Evolutionary conservation across 2,888 invertebrate species (phyloP).

Genomic region (Ophion costatus): DNA sequence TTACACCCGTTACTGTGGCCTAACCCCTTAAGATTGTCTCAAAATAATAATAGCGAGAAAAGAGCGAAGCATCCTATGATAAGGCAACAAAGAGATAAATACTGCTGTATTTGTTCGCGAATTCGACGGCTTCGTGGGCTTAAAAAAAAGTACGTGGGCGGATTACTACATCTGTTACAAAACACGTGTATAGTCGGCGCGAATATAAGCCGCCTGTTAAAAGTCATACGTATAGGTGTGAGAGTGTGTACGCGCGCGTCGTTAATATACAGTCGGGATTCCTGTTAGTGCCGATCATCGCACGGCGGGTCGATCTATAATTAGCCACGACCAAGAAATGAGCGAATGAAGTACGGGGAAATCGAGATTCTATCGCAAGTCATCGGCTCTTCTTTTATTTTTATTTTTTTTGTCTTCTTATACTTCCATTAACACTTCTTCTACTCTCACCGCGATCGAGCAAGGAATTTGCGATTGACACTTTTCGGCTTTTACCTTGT

Average conservation of each 20-base stretch:
- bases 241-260: not conserved
- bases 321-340: constrained; percentile 73
- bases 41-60: no score
- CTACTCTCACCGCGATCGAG: not conserved
- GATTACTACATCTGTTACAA: constrained; percentile 41
- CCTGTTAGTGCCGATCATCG: constrained; percentile 64
- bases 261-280: constrained; percentile 63
- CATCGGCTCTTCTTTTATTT: constrained; percentile 9
- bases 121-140: not conserved
- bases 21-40: no score
- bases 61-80: not conserved
- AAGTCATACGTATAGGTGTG: not conserved
- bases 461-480: not conserved
- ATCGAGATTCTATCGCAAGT: constrained; percentile 53
- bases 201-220: constrained; percentile 7
- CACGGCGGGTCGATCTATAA: constrained; percentile 71
- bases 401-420: constrained; percentile 15
- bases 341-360: constrained; percentile 70
- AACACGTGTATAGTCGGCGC: not conserved
- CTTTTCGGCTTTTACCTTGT: no score
- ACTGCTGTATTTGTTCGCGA: constrained; percentile 14
- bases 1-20: no score
- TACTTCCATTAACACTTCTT: constrained; percentile 5
- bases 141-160: constrained; percentile 14
- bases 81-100: constrained; percentile 5